These are phyloP conservation scores for Chironomus tentans DNA, from an alignment of 2,888 invertebrate species.

Conservation along the genomic window DNA sequence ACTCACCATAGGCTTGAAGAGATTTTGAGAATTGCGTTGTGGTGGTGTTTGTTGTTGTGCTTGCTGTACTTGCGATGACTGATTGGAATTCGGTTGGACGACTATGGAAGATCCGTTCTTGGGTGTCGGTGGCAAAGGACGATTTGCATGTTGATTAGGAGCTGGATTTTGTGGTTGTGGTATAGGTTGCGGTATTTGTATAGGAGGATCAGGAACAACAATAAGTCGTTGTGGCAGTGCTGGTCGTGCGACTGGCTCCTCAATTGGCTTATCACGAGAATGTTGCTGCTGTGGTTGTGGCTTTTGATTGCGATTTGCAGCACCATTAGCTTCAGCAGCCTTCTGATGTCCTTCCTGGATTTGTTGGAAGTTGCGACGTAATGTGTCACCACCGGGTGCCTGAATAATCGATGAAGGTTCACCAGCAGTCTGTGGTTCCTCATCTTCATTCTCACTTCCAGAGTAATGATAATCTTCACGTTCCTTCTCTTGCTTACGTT, in stretches of 20 bases:
- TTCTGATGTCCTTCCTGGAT: constrained; percentile 73
- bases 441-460: constrained; percentile 95
- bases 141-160: constrained; percentile 52
- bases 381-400: constrained; percentile 82
- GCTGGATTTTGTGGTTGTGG: constrained; percentile 65
- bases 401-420: constrained; percentile 91
- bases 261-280: constrained; percentile 47
- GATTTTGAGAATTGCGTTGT: constrained; percentile 73
- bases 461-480: constrained; percentile 78
- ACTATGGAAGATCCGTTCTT: constrained; percentile 53
- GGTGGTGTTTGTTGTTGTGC: constrained; percentile 48
- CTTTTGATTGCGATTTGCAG: constrained; percentile 49
- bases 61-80: constrained; percentile 40
- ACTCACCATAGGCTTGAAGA: constrained; percentile 80
- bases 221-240: constrained; percentile 85
- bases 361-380: constrained; percentile 95
- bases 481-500: constrained; percentile 83
- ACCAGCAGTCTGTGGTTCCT: constrained; percentile 81
- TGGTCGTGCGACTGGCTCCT: constrained; percentile 81
- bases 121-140: constrained; percentile 78
- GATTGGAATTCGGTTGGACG: constrained; percentile 33
- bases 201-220: constrained; percentile 74
- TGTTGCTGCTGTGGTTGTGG: constrained; percentile 36
- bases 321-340: constrained; percentile 46
- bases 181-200: constrained; percentile 41